Evolutionary conservation across 2,113 vertebrate genomes (phyloP).

Genomic region (Pseudonaja textilis): DNA sequence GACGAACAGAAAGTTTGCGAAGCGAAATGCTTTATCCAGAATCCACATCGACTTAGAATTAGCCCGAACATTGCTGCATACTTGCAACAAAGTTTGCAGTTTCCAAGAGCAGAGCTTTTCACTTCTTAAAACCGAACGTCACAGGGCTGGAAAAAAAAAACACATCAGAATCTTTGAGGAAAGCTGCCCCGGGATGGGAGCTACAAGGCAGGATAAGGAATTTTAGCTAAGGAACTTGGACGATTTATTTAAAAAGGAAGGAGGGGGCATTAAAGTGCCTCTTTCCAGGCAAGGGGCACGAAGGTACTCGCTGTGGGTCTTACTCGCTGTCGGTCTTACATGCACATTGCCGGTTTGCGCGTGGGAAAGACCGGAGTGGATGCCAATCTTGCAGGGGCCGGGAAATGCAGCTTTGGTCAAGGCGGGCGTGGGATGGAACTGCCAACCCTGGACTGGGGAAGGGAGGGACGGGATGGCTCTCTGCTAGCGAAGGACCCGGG

Average conservation of each 20-base stretch:
- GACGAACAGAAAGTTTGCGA: background rate
- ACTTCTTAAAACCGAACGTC: background rate
- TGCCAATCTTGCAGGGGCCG: background rate
- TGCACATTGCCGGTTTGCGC: background rate
- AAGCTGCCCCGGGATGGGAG: background rate
- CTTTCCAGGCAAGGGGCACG: background rate
- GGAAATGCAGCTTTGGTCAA: background rate
- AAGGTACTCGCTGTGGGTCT: background rate
- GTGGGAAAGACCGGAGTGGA: background rate
- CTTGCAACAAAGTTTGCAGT: background rate
- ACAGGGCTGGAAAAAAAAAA: background rate
- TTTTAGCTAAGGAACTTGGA: background rate
- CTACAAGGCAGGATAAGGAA: background rate
- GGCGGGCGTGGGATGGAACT: conserved; percentile 16
- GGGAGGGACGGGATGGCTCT: conserved; percentile 22
- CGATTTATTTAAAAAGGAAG: background rate
- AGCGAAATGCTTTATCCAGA: background rate
- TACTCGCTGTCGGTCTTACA: background rate
- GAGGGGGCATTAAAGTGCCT: background rate
- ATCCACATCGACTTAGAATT: background rate
- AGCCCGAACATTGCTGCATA: background rate
- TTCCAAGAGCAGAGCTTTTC: background rate
- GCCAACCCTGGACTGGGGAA: background rate
- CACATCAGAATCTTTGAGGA: background rate
- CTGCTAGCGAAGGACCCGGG: background rate